Conservation (phyloP, 1,140 invertebrate genomes). For the Pristionchus pacificus region DNA sequence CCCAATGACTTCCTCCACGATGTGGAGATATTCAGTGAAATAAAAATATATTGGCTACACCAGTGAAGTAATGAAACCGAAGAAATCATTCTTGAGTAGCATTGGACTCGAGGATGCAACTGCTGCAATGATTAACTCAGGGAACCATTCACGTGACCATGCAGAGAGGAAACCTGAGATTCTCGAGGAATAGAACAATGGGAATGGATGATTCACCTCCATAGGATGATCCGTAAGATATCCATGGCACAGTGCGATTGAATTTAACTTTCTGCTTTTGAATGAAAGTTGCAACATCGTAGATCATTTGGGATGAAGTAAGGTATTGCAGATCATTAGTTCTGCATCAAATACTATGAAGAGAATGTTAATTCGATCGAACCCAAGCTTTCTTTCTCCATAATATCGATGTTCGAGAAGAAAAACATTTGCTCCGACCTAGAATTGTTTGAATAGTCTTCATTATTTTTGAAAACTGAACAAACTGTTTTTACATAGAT, state of each 20-base stretch:
- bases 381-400: not conserved
- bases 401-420: conserved; percentile 2
- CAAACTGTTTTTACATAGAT: too few species aligned
- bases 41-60: conserved; percentile 1
- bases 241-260: conserved; percentile 12
- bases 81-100: conserved; percentile 35
- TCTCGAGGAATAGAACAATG: not conserved
- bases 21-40: conserved; percentile 30
- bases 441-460: too few species aligned
- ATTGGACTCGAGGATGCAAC: conserved; percentile 34
- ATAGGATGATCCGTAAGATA: conserved; percentile 39
- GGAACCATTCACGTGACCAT: conserved; percentile 35
- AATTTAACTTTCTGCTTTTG: not conserved
- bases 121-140: conserved; percentile 30
- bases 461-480: too few species aligned
- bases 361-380: not conserved
- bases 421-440: conserved; percentile 3
- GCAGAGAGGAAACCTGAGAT: conserved; percentile 27
- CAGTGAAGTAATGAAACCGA: conserved; percentile 9
- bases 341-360: not conserved
- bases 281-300: not conserved
- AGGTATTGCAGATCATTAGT: conserved; percentile 8
- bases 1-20: conserved; percentile 26
- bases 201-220: conserved; percentile 13
- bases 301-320: not conserved